A percentile compares a stretch with the other conserved stretches of the same genome.
These are phyloP conservation scores for Cepphus grylle DNA, from an alignment of 2,113 vertebrate species.

Conservation along the genomic window DNA sequence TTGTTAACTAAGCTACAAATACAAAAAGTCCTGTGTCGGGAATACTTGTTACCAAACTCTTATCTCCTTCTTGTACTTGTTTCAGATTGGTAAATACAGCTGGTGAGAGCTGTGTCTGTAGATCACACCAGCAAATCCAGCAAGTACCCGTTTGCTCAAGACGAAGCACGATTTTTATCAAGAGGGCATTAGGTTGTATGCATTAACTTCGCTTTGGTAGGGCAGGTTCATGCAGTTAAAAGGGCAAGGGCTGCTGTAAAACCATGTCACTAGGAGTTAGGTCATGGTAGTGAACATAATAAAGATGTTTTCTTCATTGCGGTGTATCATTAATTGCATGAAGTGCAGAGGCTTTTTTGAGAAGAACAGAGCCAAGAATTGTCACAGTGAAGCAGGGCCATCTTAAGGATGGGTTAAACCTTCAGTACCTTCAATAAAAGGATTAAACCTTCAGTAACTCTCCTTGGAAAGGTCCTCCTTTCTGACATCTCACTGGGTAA, in stretches of 20 bases:
- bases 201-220: not conserved
- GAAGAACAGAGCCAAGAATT: not conserved
- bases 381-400: not conserved
- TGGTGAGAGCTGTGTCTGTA: not conserved
- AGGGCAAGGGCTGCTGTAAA: not conserved
- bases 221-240: not conserved
- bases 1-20: not conserved
- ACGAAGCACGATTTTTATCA: not conserved
- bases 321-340: not conserved
- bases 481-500: not conserved
- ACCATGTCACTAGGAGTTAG: not conserved
- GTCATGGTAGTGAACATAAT: not conserved
- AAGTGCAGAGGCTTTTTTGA: not conserved
- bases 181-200: not conserved
- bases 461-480: not conserved
- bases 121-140: not conserved
- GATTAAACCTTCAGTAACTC: not conserved
- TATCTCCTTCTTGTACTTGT: not conserved
- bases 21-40: not conserved
- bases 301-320: not conserved
- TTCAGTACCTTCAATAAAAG: too few relatives aligned
- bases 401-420: not conserved
- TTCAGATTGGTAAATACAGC: not conserved
- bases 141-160: not conserved
- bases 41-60: not conserved